Percentiles rank a stretch among this genome's conserved stretches.
phyloP scores from a whole-genome alignment of 2,113 vertebrate genomes.

The Nanorana parkeri region DNA sequence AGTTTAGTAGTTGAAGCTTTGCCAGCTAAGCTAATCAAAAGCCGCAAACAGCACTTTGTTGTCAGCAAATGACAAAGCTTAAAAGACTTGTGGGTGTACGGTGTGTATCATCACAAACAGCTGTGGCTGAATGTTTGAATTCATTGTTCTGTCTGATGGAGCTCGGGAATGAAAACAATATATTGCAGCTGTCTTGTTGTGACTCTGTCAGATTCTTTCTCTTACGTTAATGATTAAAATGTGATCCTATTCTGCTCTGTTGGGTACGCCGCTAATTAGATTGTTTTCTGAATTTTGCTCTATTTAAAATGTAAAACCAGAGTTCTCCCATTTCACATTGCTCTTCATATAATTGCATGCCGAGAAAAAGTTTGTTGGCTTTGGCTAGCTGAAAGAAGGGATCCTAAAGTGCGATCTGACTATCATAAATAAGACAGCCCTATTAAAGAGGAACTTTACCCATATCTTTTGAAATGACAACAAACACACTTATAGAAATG shows the following conservation, averaged over 20 bases:
- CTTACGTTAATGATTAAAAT: not conserved
- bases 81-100: conserved; percentile 17
- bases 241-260: not conserved
- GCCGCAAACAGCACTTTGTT: not conserved
- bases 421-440: too few relatives aligned
- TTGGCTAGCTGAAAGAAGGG: too few relatives aligned
- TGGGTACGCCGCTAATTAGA: not conserved
- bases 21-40: conserved; percentile 8
- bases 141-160: conserved; percentile 16
- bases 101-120: not conserved
- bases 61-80: conserved; percentile 20
- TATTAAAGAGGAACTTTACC: too few relatives aligned
- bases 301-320: too few relatives aligned
- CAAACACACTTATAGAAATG: too few relatives aligned
- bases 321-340: too few relatives aligned
- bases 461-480: too few relatives aligned
- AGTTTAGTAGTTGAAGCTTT: not conserved
- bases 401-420: too few relatives aligned
- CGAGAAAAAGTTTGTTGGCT: too few relatives aligned
- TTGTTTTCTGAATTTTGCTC: too few relatives aligned
- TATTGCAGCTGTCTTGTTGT: not conserved
- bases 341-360: too few relatives aligned
- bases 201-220: not conserved
- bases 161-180: not conserved
- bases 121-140: not conserved